Base-by-base conservation (phyloP, 2,888 invertebrate species). In the Iselma pallidipennis region DNA sequence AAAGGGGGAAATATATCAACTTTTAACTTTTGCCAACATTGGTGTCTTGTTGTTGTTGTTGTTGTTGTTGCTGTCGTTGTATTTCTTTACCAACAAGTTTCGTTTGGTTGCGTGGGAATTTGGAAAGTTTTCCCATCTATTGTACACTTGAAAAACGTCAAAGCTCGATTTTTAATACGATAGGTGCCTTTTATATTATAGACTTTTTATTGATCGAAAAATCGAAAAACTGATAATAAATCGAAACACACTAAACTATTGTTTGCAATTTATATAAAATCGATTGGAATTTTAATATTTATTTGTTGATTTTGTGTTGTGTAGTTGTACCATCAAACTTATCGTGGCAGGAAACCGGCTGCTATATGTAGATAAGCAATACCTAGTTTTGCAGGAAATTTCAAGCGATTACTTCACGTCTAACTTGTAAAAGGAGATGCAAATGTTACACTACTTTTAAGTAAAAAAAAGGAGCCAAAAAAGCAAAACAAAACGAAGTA, bases 341-440 rank as follows among this genome's bases (percentile, higher is more conserved):
- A 45, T 50, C 45, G 19, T 60, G 57, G 56, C 45, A 42, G 48
- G 55, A 33, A 57, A 45, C 57, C 61, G 42, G 61, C 61, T 62
- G 61, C 57, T 58, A 58, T 51, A 58, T 49, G 49, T 55, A 62
- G 61, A 62, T 62, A 62, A 62, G 58, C 61, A 21, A 29, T 42
- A 42, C 16, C 2, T 50, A 42, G 55, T 37, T 33, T 45, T 45
- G 10, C 12, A 21, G 19, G 45, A 21, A 45, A 45, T 45, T 45
- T 45, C 9, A 19, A 45, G 19, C 16, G 29, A 29, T 29, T 29
- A 12, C 10, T 3, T 45, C 21, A 45, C 21, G 45, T 45, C 19
- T 45, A 7, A 21, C 4, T 45, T 21, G 19, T 6, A 45, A 45
- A 45, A 45, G n/a, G n/a, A n/a, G n/a, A n/a, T n/a, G n/a, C n/a